Evolutionary conservation across 2,888 invertebrate genomes (phyloP), one percentile per base, ranked within the genome.

Genomic region (Watsonalla cultraria): DNA sequence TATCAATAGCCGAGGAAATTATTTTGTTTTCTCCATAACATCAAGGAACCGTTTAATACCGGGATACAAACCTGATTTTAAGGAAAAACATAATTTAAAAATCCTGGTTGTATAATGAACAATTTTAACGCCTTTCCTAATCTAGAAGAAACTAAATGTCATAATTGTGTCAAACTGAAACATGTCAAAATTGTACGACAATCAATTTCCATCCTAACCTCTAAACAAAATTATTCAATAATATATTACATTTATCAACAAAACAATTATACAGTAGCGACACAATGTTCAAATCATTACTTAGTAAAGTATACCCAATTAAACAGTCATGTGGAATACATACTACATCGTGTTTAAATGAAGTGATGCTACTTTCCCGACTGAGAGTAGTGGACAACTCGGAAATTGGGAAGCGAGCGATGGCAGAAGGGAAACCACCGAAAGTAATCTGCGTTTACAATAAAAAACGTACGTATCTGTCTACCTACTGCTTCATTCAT

Each of bases 301-400:
- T 86, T 14, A 78, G 54, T 57, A 84, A 76, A 56, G 15, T 87
- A 35, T 74, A 48, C 51, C 59, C 66, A 6, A 52, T 54, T 6
- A 67, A 66, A 51, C 47, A 66, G 61, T 55, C 74, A 50, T 70
- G 79, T 56, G 79, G 82, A 6, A 84, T 95, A 54, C 94, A 94
- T 71, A 93, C 93, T 8, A 92, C 94, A 0, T 65, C 92, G 6
- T 75, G 84, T 53, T 82, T 91, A 62, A 92, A 86, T 73, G 94
- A 96, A 85, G 95, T 97, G 50, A 92, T 93, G 46, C 93, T 95
- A 76, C 72, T 97, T 63, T 93, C 96, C 0, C 91, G 97, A 51
- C 87, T 99, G 13, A 92, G 98, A 70, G 98, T 99, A 6, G 99
- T 99, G 4, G 99, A 99, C 84, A 99, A 99, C 84, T 98, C 98